phyloP scores from a whole-genome alignment of 2,888 invertebrate species.

The Sphaerophoria taeniata region DNA sequence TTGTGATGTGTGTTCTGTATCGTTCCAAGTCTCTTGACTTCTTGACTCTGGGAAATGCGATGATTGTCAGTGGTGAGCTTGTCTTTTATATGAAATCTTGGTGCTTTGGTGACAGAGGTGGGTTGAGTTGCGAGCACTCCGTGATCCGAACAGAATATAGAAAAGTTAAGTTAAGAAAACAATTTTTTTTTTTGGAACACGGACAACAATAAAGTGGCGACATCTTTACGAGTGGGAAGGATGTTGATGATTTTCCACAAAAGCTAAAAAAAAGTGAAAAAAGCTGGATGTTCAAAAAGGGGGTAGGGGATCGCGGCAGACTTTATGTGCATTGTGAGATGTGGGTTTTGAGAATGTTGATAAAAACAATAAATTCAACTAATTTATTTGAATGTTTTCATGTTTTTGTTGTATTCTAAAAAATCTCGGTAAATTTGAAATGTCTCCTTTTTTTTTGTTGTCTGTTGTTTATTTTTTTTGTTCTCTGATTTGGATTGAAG shows the following conservation, averaged over 20 bases:
- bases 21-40: conserved; percentile 32
- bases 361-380: conserved; percentile 63
- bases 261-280: conserved; percentile 38
- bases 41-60: conserved; percentile 43
- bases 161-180: conserved; percentile 10
- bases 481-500: conserved; percentile 39
- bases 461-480: not conserved
- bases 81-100: conserved; percentile 26
- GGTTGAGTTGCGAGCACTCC: conserved; percentile 49
- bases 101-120: conserved; percentile 45
- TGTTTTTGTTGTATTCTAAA: conserved; percentile 16
- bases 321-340: not conserved
- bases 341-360: conserved; percentile 42
- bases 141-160: conserved; percentile 15
- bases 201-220: conserved; percentile 57
- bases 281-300: not conserved
- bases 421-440: conserved; percentile 25
- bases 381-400: conserved; percentile 54
- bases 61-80: conserved; percentile 19
- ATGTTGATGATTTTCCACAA: conserved; percentile 18
- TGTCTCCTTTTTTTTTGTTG: not conserved
- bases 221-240: conserved; percentile 61
- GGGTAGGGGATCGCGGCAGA: not conserved
- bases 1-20: conserved; percentile 22
- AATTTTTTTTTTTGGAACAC: conserved; percentile 34